These are phyloP conservation scores for Aethina tumida DNA, from an alignment of 1,140 invertebrate genomes.

Conservation along the genomic window DNA sequence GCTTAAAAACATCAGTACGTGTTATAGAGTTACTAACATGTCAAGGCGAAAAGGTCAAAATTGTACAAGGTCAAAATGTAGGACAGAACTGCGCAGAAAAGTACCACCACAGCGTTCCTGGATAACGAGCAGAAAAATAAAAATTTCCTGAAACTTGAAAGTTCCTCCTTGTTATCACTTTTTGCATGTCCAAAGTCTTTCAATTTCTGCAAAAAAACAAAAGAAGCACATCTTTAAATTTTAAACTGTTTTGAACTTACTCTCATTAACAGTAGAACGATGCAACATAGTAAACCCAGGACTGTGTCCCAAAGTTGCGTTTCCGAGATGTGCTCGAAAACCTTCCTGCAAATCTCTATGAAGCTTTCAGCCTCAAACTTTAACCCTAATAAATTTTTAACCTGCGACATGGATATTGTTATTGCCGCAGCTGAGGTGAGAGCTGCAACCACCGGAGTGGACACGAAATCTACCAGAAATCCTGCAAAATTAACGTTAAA, in stretches of 20 bases:
- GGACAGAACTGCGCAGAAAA: constrained; percentile 51
- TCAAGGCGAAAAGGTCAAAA: constrained; percentile 21
- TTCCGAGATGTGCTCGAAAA: constrained; percentile 43
- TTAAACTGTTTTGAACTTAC: too few species aligned
- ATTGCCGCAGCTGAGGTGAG: constrained; percentile 81
- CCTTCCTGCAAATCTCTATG: constrained; percentile 45
- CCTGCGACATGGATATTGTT: constrained; percentile 71
- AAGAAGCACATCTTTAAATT: too few species aligned
- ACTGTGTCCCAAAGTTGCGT: constrained; percentile 48
- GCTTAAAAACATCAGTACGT: too few species aligned
- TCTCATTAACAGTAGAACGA: constrained; percentile 49
- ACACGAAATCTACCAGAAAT: constrained; percentile 80
- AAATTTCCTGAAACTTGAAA: constrained; percentile 36
- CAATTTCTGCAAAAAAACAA: constrained; percentile 30
- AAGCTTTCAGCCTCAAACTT: constrained; percentile 52
- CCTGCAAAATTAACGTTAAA: too few species aligned
- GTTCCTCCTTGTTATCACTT: constrained; percentile 12
- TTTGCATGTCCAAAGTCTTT: constrained; percentile 24
- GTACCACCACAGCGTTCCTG: constrained; percentile 67
- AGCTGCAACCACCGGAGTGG: constrained; percentile 71
- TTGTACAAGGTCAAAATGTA: constrained; percentile 36
- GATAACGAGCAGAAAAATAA: constrained; percentile 58
- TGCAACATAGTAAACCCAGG: constrained; percentile 52
- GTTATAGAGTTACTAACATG: constrained; percentile 17
- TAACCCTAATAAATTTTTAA: constrained; percentile 64